Conservation (phyloP, 1,140 invertebrate species). For the Drosophila navojoa region DNA sequence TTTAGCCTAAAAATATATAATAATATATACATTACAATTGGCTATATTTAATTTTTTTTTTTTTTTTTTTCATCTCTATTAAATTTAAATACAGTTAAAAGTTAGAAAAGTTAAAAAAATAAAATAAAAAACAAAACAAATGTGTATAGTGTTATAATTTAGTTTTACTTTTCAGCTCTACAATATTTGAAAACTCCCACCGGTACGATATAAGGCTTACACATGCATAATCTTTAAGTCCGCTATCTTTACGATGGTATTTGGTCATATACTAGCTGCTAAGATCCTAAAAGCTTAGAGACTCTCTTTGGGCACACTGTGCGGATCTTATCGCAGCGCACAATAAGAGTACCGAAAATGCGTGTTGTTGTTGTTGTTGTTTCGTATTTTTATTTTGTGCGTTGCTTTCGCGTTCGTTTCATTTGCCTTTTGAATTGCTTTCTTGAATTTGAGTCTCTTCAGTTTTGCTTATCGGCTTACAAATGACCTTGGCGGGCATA, state of each 20-base stretch:
- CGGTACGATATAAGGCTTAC: slow-evolving; percentile 17
- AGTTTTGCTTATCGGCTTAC: slow-evolving; percentile 52
- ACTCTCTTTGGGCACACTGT: slow-evolving; percentile 34
- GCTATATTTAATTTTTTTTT: no score
- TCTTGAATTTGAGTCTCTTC: slow-evolving; percentile 10
- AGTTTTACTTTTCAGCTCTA: not conserved
- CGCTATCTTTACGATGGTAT: slow-evolving; percentile 44
- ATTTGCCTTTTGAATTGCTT: slow-evolving; percentile 41
- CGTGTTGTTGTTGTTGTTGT: not conserved
- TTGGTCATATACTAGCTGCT: not conserved
- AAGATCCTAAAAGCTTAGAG: slow-evolving; percentile 42
- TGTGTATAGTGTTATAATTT: not conserved
- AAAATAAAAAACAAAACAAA: not conserved
- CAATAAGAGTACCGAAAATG: slow-evolving; percentile 11
- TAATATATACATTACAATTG: no score
- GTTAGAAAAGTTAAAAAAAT: no score
- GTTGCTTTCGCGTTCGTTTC: slow-evolving; percentile 19
- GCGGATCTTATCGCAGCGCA: slow-evolving; percentile 40
- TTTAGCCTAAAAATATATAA: no score
- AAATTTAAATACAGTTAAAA: no score
- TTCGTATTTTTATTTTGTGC: slow-evolving; percentile 3
- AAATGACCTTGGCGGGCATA: slow-evolving; percentile 48
- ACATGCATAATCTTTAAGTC: slow-evolving; percentile 8
- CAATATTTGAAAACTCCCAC: not conserved
- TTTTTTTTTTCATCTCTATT: no score